Evolutionary conservation across 30 jellyfish, hydroid and myxozoan species (phyloP).

Genomic region (Sanderia malayensis): DNA sequence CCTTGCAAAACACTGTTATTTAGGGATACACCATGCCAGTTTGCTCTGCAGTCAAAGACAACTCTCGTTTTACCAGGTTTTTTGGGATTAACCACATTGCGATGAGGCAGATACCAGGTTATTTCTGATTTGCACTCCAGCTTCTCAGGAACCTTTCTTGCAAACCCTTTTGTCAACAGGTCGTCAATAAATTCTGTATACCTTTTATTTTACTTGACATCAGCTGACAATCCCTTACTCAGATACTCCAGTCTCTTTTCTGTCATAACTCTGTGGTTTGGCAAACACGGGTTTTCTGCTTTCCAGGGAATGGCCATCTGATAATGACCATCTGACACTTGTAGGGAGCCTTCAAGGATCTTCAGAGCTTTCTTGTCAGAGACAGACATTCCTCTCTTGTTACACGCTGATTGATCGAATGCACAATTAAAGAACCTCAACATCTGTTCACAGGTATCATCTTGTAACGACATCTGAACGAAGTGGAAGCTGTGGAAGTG

Average conservation of each 20-base stretch:
- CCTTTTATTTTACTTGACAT: neutral
- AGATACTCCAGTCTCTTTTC: slow-evolving; percentile 13
- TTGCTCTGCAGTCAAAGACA: slow-evolving; percentile 48
- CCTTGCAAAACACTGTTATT: slow-evolving; percentile 27
- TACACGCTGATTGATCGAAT: slow-evolving; percentile 17
- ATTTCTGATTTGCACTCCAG: slow-evolving; percentile 15
- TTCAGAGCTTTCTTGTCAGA: slow-evolving; percentile 27
- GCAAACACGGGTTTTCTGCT: slow-evolving; percentile 26
- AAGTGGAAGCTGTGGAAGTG: neutral
- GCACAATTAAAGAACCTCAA: slow-evolving; percentile 22
- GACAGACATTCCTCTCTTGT: slow-evolving; percentile 25
- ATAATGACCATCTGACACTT: slow-evolving; percentile 10
- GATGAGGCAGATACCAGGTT: slow-evolving; percentile 49
- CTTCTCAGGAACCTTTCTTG: slow-evolving; percentile 28
- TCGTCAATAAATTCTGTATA: slow-evolving; percentile 37
- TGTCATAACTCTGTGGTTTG: slow-evolving; percentile 31
- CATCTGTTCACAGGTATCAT: slow-evolving; percentile 13
- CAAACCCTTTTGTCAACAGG: slow-evolving; percentile 13
- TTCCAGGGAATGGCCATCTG: slow-evolving; percentile 41
- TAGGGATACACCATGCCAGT: slow-evolving; percentile 31
- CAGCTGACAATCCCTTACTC: slow-evolving; percentile 18
- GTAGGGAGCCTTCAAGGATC: slow-evolving; percentile 24
- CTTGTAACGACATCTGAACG: neutral
- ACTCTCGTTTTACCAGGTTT: slow-evolving; percentile 32
- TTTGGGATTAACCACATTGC: slow-evolving; percentile 21